phyloP scores from a whole-genome alignment of 2,797 vertebrate species.

The Oreonectes daqikongensis region DNA sequence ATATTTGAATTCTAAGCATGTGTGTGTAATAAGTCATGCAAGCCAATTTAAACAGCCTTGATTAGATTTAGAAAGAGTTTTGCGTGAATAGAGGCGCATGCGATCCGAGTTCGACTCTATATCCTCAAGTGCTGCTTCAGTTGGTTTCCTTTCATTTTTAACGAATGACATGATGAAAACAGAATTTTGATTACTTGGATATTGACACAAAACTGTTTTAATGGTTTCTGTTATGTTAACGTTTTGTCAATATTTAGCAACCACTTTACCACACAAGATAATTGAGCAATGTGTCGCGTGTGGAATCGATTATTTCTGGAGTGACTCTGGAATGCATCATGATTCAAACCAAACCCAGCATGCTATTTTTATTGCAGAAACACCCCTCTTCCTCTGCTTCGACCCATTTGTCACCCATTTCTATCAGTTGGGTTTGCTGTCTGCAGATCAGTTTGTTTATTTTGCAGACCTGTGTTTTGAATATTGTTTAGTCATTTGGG shows the following conservation, averaged over 20 bases:
- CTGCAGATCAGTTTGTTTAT: neutral
- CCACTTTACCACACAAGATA: constrained; percentile 40
- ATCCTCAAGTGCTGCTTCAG: neutral
- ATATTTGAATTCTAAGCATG: too few species aligned
- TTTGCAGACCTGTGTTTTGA: neutral
- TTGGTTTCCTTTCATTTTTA: neutral
- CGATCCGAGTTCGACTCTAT: too few species aligned
- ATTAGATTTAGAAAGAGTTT: too few species aligned
- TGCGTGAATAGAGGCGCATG: too few species aligned
- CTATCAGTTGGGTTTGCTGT: neutral
- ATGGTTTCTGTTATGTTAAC: neutral
- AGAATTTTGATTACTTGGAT: constrained; percentile 3
- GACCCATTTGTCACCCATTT: constrained; percentile 21
- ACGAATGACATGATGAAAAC: constrained; percentile 11
- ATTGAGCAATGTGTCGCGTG: constrained; percentile 35
- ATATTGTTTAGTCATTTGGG: neutral
- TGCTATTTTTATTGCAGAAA: constrained; percentile 45
- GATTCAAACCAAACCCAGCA: constrained; percentile 40
- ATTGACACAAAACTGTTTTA: constrained; percentile 25
- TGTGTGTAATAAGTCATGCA: too few species aligned
- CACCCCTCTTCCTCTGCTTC: constrained; percentile 23
- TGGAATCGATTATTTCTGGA: constrained; percentile 51
- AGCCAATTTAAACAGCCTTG: too few species aligned
- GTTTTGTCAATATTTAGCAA: constrained; percentile 53
- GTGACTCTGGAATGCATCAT: constrained; percentile 47